phyloP scores from a whole-genome alignment of 2,113 vertebrate genomes.

The Tragelaphus scriptus region DNA sequence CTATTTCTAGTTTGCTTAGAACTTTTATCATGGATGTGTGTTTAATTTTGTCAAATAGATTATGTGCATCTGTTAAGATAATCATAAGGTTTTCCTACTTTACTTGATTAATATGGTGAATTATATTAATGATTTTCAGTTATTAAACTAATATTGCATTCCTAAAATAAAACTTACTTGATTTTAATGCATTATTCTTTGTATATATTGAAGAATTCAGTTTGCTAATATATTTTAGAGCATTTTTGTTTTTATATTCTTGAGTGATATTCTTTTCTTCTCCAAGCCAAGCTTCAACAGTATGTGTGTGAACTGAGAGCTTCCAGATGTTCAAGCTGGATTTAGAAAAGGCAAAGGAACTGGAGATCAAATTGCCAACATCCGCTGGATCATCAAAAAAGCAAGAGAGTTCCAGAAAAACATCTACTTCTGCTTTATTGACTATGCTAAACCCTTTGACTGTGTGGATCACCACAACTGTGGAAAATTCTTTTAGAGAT shows the following conservation, averaged over 20 bases:
- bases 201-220: neutral
- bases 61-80: neutral
- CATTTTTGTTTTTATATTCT: neutral
- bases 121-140: neutral
- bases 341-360: too few species aligned
- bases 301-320: accelerated
- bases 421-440: too few species aligned
- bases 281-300: neutral
- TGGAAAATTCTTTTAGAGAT: too few species aligned
- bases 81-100: neutral
- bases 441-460: too few species aligned
- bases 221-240: neutral
- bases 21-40: neutral
- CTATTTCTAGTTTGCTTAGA: neutral
- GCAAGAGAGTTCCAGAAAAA: too few species aligned
- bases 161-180: neutral
- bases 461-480: too few species aligned
- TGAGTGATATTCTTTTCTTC: neutral
- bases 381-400: too few species aligned
- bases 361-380: too few species aligned
- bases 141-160: neutral
- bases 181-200: constrained; percentile 1
- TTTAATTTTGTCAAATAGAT: neutral
- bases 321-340: too few species aligned
- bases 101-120: neutral